Base-by-base conservation (phyloP, 2,888 invertebrate species). In the Drosophila paranaensis region DNA sequence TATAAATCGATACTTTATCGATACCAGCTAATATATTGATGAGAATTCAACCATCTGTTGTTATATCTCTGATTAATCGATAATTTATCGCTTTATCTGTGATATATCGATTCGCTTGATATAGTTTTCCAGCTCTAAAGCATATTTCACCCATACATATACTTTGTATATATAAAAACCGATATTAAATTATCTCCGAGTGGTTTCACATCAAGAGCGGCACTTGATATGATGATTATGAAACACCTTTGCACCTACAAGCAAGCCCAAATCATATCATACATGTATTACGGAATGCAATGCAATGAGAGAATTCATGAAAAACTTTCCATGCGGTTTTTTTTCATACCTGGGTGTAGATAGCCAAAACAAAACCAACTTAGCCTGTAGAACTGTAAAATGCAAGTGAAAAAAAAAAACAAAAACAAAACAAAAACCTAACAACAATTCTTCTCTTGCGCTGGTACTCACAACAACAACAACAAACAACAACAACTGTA, bases 361-460 rank as follows among this genome's bases (percentile, higher is more conserved):
- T 58, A 58, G 58, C 16, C n/a, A 27, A 64, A 68, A 74, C n/a
- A 25, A 55, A 13, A 53, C 10, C 20, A 45, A 71, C 43, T 79
- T 77, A 77, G 71, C 45, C 43, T 71, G 76, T 77, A 77, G 80
- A 76, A 60, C 65, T 48, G 57, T 67, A 77, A 58, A 48, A 67
- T 77, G 71, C 64, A 78, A 77, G 56, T 66, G 30, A 71, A 27
- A 27, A 27, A 27, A 27, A 27, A 27, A 27, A 27, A 67, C 70
- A 67, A 70, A 62, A 33, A 1, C 30, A 50, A 50, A 46, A 14
- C 25, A 46, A 75, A 75, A 60, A 48, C 82, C 70, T 87, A 82
- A 82, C 82, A 76, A 73, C 73, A 82, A 88, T 84, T 84, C 89
- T 85, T 89, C 83, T 89, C 88, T 89, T 85, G 90, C 82, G 84